phyloP scores from a whole-genome alignment of 2,113 vertebrate species.

The Oncorhynchus tshawytscha region DNA sequence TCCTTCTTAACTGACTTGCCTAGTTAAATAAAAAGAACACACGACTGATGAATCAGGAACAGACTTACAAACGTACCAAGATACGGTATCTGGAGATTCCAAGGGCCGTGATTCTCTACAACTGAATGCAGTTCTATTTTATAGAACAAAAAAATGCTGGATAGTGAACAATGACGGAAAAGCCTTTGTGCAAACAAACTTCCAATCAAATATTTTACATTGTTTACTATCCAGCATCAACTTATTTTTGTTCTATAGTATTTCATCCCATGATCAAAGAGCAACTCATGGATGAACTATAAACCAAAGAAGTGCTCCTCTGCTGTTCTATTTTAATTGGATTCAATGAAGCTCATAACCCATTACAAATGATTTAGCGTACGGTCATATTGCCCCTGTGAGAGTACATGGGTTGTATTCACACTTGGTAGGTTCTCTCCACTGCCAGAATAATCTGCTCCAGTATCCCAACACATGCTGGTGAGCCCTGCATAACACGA shows the following conservation, averaged over 20 bases:
- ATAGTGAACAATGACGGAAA: too few relatives aligned
- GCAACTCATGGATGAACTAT: too few relatives aligned
- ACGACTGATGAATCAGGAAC: not conserved
- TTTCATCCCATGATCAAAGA: too few relatives aligned
- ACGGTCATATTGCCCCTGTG: not conserved
- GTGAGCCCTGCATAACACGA: too few relatives aligned
- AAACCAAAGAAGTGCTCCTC: too few relatives aligned
- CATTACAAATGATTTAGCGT: not conserved
- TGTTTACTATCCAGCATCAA: too few relatives aligned
- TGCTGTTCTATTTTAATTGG: not conserved
- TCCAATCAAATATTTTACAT: too few relatives aligned
- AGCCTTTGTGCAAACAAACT: too few relatives aligned
- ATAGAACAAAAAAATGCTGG: too few relatives aligned
- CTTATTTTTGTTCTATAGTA: too few relatives aligned
- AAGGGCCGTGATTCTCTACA: not conserved
- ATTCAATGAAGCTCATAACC: not conserved
- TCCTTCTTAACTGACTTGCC: too few relatives aligned
- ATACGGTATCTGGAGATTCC: not conserved
- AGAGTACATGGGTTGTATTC: not conserved
- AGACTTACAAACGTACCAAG: not conserved
- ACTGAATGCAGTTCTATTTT: not conserved
- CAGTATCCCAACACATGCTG: not conserved
- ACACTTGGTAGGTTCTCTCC: not conserved
- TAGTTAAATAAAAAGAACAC: too few relatives aligned
- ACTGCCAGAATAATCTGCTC: not conserved